Conservation (phyloP, 64 coral and sea anemone species). For the Actinia tenebrosa region DNA sequence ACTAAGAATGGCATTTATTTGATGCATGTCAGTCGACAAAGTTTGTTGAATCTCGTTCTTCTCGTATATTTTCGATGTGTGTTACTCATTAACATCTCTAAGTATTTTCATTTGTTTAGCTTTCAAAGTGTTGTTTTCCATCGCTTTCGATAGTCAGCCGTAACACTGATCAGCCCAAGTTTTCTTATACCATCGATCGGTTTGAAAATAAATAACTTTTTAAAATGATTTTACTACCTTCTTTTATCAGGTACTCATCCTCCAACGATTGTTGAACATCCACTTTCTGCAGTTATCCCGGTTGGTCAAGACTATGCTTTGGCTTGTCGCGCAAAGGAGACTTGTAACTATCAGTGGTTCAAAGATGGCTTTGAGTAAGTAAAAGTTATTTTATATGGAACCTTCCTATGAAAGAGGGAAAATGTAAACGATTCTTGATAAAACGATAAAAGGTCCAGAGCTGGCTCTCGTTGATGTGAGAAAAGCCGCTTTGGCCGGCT, state of each 20-base stretch:
- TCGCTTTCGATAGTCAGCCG: no score
- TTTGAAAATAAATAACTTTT: not conserved
- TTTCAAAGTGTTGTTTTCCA: no score
- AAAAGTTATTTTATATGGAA: not conserved
- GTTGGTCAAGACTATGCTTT: constrained; percentile 32
- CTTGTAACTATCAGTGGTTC: constrained; percentile 78
- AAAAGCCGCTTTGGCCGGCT: no score
- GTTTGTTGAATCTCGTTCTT: no score
- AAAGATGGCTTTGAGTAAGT: constrained; percentile 61
- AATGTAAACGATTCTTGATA: no score
- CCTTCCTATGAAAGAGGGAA: no score
- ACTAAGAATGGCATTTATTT: no score
- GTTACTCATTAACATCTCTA: no score
- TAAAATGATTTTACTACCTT: not conserved
- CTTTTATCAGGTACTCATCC: constrained; percentile 39
- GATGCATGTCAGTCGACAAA: no score
- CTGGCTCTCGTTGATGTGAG: not conserved
- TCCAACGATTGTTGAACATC: constrained; percentile 50
- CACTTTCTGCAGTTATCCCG: constrained; percentile 50
- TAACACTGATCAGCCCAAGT: no score
- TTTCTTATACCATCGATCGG: not conserved
- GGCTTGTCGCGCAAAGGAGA: constrained; percentile 26
- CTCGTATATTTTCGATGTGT: no score
- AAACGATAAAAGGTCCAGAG: not conserved
- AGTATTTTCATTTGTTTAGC: no score